Evolutionary conservation across 2,113 vertebrate species (phyloP), one percentile per base, ranked within the genome.

Genomic region (Crotalus horridus): DNA sequence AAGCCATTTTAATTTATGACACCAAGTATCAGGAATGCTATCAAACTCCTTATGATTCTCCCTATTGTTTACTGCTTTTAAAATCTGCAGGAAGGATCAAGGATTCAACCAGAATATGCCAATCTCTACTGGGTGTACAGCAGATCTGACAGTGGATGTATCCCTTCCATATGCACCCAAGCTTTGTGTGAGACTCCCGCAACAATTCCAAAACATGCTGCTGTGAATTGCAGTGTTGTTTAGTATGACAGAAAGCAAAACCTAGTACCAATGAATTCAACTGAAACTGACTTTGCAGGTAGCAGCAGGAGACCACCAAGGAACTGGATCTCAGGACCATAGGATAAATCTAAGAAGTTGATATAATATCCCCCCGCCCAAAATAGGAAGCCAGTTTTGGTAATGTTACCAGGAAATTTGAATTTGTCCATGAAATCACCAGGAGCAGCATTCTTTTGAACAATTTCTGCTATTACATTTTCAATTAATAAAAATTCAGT

Each of bases 21-120:
- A 15, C 15, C n/a, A 81, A 39, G 17, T n/a, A 74, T 20, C n/a
- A 81, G 15, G 69, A 81, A 39, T 39, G 15, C 13, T 81, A 74
- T n/a, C n/a, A 81, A 39, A 39, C 6, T 1, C 15, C 13, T 87
- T 24, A 26, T 29, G 26, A 87, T 87, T n/a, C 33, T 81, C 33
- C n/a, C 69, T 81, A 39, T 81, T 5, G 3, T 81, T 39, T 81
- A 20, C n/a, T 81, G n/a, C 17, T 81, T 81, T 81, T 39, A 55
- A 23, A 90, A 53, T 69, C 21, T 93, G 64, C 85, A 92, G 91
- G 56, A 59, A 74, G 93, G 59, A 55, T 91, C 39, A 87, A 87
- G 91, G 74, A 33, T 88, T 2, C 0, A 8, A 20, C 13, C 88
- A 58, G 11, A 3, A 0, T 39, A 23, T 39, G 54, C 39, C 0